These are phyloP conservation scores for Lepidurus packardi DNA, from an alignment of 1,140 invertebrate genomes.

Conservation along the genomic window DNA sequence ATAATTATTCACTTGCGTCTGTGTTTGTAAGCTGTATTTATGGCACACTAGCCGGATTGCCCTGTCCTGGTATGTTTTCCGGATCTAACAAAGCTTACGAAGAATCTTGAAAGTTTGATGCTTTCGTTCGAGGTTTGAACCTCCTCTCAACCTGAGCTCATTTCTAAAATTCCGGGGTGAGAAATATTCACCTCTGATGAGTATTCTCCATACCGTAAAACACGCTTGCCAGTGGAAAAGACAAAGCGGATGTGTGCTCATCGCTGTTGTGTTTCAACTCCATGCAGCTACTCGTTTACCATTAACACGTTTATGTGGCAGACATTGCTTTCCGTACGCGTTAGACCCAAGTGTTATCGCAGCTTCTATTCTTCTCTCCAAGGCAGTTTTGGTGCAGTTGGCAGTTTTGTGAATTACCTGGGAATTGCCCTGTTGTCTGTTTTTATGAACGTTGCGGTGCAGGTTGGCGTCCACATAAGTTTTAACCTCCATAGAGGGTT, in stretches of 20 bases:
- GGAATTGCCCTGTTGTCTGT: neutral
- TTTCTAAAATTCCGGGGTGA: neutral
- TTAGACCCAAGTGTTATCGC: neutral
- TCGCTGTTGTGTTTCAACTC: neutral
- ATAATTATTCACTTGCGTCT: no score
- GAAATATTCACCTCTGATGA: neutral
- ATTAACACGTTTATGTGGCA: conserved; percentile 19
- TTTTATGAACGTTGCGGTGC: no score
- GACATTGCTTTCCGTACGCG: neutral
- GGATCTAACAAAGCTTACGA: no score
- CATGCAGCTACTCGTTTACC: neutral
- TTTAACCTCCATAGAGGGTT: no score
- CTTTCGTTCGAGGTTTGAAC: no score
- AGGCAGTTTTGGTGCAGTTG: neutral
- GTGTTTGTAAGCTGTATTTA: no score
- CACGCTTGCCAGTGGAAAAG: neutral
- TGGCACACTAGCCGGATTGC: no score
- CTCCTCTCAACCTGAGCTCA: neutral
- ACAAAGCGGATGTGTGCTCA: neutral
- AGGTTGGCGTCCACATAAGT: no score
- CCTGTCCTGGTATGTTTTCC: no score
- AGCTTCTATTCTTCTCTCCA: neutral
- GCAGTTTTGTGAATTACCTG: conserved; percentile 7
- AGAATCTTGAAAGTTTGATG: no score
- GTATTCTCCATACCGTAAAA: neutral